These are phyloP conservation scores for Heptranchias perlo DNA, from an alignment of 2,113 vertebrate species.

Conservation along the genomic window DNA sequence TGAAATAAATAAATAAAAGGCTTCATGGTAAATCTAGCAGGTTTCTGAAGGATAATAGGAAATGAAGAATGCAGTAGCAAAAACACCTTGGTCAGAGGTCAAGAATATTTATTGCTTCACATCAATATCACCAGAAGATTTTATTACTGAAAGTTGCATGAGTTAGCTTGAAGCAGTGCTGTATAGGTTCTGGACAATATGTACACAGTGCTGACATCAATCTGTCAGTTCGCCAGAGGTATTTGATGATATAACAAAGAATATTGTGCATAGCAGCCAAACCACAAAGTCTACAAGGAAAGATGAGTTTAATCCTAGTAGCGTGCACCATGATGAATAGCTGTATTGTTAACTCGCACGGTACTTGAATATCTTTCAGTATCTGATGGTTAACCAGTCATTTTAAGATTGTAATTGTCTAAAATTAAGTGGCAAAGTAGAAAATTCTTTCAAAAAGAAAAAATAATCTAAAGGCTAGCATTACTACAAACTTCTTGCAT, in stretches of 20 bases:
- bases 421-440: neutral
- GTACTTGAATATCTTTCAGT: constrained; percentile 46
- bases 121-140: neutral
- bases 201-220: constrained; percentile 28
- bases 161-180: neutral
- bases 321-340: constrained; percentile 49
- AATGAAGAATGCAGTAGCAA: neutral
- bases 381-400: constrained; percentile 47
- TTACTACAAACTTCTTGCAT: neutral
- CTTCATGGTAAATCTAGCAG: neutral
- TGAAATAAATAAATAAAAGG: neutral
- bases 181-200: too few relatives aligned
- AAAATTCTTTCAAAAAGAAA: neutral
- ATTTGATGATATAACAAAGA: constrained; percentile 45
- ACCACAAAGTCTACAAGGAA: constrained; percentile 40
- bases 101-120: neutral
- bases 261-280: constrained; percentile 38
- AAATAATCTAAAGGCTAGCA: neutral
- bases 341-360: constrained; percentile 50
- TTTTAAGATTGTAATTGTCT: constrained; percentile 37
- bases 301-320: constrained; percentile 47
- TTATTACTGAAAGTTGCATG: neutral
- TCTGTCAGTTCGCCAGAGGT: constrained; percentile 42
- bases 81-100: neutral
- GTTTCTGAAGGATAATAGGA: neutral